Evolutionary conservation across 2,797 vertebrate genomes (phyloP).

Genomic region (Cuculus canorus): DNA sequence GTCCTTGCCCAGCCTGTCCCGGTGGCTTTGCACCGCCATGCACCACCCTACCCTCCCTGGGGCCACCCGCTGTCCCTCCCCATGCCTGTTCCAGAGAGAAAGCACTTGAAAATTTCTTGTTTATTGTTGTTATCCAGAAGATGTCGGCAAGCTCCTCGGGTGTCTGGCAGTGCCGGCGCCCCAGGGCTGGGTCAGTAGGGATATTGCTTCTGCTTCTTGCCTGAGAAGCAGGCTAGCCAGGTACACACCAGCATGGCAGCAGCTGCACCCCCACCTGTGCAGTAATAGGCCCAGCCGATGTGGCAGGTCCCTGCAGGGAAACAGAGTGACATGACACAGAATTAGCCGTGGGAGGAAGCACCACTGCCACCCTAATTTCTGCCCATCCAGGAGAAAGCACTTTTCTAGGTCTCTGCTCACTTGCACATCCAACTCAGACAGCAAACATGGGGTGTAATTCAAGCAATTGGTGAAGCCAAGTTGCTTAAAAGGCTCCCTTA

Average conservation of each 20-base stretch:
- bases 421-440: neutral
- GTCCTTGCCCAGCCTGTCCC: neutral
- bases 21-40: neutral
- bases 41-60: neutral
- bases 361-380: fast-evolving
- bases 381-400: neutral
- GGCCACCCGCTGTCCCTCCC: neutral
- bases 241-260: conserved; percentile 92
- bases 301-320: conserved; percentile 87
- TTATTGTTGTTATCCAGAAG: neutral
- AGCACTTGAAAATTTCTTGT: conserved; percentile 9
- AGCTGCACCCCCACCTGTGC: conserved; percentile 89
- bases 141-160: neutral
- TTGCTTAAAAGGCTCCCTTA: conserved; percentile 14
- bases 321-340: fast-evolving
- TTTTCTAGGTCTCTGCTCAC: neutral
- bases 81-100: neutral
- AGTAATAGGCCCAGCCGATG: conserved; percentile 97
- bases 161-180: neutral
- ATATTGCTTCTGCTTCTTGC: conserved; percentile 97
- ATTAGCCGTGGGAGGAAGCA: fast-evolving
- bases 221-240: conserved; percentile 95
- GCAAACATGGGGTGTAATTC: neutral
- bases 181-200: conserved; percentile 82
- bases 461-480: conserved; percentile 39